Evolutionary conservation across 2,888 invertebrate species (phyloP).

Genomic region (Mimachlamys varia): DNA sequence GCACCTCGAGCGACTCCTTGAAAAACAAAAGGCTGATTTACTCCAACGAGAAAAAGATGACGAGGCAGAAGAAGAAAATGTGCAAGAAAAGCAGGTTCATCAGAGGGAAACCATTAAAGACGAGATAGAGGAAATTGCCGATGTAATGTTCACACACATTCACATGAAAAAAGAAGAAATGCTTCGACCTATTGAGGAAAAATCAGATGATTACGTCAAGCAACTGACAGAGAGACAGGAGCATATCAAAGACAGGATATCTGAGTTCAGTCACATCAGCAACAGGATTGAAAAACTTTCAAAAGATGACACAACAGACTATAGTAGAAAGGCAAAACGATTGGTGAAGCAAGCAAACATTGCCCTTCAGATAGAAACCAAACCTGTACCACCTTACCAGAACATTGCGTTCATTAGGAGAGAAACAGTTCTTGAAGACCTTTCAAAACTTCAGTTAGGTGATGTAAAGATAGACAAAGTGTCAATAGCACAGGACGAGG

Average conservation of each 20-base stretch:
- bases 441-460: background rate
- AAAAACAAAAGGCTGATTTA: background rate
- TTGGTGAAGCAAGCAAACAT: background rate
- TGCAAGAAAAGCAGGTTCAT: background rate
- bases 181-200: background rate
- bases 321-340: background rate
- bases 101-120: background rate
- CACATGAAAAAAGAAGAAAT: background rate
- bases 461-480: background rate
- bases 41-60: background rate
- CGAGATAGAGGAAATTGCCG: background rate
- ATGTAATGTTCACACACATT: background rate
- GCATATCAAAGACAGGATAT: background rate
- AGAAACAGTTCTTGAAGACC: background rate
- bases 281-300: background rate
- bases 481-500: background rate
- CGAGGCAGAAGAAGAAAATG: background rate
- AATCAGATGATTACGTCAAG: background rate
- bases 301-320: background rate
- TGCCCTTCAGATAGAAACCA: background rate
- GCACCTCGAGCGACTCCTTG: background rate
- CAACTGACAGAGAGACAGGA: background rate
- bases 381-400: background rate
- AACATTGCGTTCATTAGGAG: background rate
- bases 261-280: background rate